Percentiles rank a stretch among this genome's conserved stretches.
These are phyloP conservation scores for Pissodes strobi DNA, from an alignment of 1,140 invertebrate genomes.

Conservation along the genomic window DNA sequence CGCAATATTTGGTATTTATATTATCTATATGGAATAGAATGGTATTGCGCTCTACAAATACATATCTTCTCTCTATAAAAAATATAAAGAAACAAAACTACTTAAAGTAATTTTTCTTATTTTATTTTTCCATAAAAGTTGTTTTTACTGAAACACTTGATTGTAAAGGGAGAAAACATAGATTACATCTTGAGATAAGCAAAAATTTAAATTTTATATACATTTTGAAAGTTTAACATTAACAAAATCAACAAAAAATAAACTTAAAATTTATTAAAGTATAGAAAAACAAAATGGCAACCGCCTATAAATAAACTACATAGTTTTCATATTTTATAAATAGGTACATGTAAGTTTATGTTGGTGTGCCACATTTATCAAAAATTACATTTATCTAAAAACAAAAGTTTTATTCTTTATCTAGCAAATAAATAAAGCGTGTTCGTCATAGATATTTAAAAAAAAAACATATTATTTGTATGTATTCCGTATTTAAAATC, in stretches of 20 bases:
- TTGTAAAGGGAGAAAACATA: conserved; percentile 51
- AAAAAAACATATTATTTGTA: neutral
- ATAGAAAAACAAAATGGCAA: conserved; percentile 27
- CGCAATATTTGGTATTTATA: too few species aligned
- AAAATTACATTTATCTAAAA: conserved; percentile 1
- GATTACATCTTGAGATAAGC: conserved; percentile 46
- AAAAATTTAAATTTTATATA: conserved; percentile 46
- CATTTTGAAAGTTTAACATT: conserved; percentile 39
- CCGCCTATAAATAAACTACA: conserved; percentile 15
- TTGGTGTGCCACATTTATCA: conserved; percentile 8
- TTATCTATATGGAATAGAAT: too few species aligned
- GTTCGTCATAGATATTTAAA: neutral
- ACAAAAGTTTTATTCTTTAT: neutral
- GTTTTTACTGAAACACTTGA: conserved; percentile 51
- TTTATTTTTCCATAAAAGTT: conserved; percentile 52
- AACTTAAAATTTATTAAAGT: conserved; percentile 17
- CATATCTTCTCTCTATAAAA: too few species aligned
- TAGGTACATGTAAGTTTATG: conserved; percentile 12
- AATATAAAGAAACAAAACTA: too few species aligned
- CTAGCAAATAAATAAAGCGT: neutral
- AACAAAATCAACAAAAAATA: conserved; percentile 36
- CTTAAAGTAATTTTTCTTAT: conserved; percentile 24
- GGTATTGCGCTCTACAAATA: too few species aligned
- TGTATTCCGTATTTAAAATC: too few species aligned
- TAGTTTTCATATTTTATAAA: neutral